phyloP scores from a whole-genome alignment of 2,888 invertebrate species.

The Eupithecia inturbata region DNA sequence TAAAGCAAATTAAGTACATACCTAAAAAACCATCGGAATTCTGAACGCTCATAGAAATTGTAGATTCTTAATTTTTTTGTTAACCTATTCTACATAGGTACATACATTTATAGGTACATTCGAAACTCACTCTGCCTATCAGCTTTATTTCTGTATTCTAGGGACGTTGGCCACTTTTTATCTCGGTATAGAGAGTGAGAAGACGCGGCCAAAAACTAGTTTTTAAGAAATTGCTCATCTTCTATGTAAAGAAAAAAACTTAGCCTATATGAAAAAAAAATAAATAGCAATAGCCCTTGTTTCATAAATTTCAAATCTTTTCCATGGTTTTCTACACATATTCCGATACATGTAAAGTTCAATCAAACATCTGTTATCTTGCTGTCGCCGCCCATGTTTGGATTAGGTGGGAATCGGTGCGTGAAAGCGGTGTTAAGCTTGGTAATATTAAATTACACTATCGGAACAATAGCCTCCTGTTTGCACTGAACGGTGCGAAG shows the following conservation, averaged over 20 bases:
- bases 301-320: background rate
- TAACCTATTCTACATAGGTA: no score
- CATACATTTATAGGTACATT: no score
- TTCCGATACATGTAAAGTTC: background rate
- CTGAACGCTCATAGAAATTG: no score
- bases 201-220: background rate
- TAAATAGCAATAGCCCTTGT: background rate
- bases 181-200: no score
- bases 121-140: background rate
- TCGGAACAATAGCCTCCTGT: slow-evolving; percentile 49
- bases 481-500: slow-evolving; percentile 42
- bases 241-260: background rate
- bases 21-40: no score
- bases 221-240: background rate
- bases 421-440: slow-evolving; percentile 50
- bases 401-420: slow-evolving; percentile 53
- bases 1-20: no score
- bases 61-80: no score
- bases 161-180: background rate
- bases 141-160: background rate
- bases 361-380: slow-evolving; percentile 27
- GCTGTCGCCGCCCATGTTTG: slow-evolving; percentile 38
- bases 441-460: slow-evolving; percentile 54
- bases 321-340: background rate
- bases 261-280: background rate